These are phyloP conservation scores for Heteromormyrus szaboi DNA, from an alignment of 2,797 vertebrate species.

Conservation along the genomic window DNA sequence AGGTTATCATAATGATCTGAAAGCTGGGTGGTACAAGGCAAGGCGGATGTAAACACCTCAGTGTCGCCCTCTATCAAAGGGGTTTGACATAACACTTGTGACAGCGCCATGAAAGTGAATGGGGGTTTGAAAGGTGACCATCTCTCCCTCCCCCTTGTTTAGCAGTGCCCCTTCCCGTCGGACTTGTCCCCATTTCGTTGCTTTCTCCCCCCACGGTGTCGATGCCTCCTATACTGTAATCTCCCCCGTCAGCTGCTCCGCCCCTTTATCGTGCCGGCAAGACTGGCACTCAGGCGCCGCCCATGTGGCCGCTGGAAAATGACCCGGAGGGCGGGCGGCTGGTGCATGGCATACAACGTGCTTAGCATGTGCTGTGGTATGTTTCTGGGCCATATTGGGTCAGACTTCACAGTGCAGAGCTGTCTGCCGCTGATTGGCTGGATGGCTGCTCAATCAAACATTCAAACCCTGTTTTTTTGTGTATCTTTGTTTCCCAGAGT, in stretches of 20 bases:
- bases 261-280: not conserved
- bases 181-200: not conserved
- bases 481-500: not conserved
- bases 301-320: not conserved
- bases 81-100: not conserved
- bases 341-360: not conserved
- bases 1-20: not conserved
- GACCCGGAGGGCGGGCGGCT: not conserved
- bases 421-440: not conserved
- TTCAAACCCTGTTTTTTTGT: not conserved
- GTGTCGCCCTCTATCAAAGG: not conserved
- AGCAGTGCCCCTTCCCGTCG: not conserved
- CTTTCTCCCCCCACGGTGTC: constrained; percentile 24
- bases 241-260: not conserved
- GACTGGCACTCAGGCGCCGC: not conserved
- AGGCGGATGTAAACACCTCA: not conserved
- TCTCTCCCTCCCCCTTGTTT: not conserved
- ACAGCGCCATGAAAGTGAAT: not conserved
- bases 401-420: not conserved
- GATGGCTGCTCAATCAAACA: not conserved
- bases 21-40: not conserved
- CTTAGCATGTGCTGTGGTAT: not conserved
- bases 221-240: constrained; percentile 12
- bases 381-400: not conserved
- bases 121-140: not conserved